A percentile compares a stretch with the other conserved stretches of the same genome.
phyloP scores from a whole-genome alignment of 1,140 invertebrate species.

The Hestina assimilis region DNA sequence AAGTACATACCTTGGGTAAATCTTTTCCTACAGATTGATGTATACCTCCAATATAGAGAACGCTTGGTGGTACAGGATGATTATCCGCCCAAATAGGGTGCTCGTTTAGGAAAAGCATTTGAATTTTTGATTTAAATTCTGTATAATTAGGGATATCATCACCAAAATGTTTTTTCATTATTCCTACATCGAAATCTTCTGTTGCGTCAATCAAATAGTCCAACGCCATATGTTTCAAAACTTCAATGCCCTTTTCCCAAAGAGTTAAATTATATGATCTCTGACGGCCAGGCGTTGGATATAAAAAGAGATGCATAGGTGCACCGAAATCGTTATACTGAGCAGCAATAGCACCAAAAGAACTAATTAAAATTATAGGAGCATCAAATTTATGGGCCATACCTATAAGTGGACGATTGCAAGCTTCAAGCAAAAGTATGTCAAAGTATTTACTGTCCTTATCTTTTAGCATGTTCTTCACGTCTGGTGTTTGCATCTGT shows the following conservation, averaged over 20 bases:
- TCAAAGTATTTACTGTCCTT: slow-evolving; percentile 30
- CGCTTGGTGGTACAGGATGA: slow-evolving; percentile 63
- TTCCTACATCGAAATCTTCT: slow-evolving; percentile 37
- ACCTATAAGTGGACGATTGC: slow-evolving; percentile 15
- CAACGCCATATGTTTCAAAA: neutral
- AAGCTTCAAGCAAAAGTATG: slow-evolving; percentile 37
- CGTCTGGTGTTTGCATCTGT: too few species aligned
- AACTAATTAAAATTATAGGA: slow-evolving; percentile 40
- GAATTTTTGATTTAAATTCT: slow-evolving; percentile 70
- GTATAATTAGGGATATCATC: slow-evolving; percentile 49
- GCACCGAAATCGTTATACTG: slow-evolving; percentile 31
- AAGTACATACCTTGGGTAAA: slow-evolving; percentile 41
- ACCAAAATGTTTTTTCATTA: slow-evolving; percentile 61
- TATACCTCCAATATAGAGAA: slow-evolving; percentile 73
- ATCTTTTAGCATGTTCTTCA: too few species aligned
- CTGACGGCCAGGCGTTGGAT: slow-evolving; percentile 18
- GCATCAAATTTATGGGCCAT: slow-evolving; percentile 39
- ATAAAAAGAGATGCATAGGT: slow-evolving; percentile 32
- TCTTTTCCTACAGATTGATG: slow-evolving; percentile 60
- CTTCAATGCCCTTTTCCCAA: slow-evolving; percentile 27
- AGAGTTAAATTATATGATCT: slow-evolving; percentile 28
- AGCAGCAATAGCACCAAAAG: slow-evolving; percentile 28
- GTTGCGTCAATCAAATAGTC: slow-evolving; percentile 4
- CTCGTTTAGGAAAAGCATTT: slow-evolving; percentile 75
- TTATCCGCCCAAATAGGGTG: slow-evolving; percentile 64